Percentiles rank a stretch among this genome's conserved stretches.
Conservation (phyloP, 2,888 invertebrate species). For the Diarsia brunnea region DNA sequence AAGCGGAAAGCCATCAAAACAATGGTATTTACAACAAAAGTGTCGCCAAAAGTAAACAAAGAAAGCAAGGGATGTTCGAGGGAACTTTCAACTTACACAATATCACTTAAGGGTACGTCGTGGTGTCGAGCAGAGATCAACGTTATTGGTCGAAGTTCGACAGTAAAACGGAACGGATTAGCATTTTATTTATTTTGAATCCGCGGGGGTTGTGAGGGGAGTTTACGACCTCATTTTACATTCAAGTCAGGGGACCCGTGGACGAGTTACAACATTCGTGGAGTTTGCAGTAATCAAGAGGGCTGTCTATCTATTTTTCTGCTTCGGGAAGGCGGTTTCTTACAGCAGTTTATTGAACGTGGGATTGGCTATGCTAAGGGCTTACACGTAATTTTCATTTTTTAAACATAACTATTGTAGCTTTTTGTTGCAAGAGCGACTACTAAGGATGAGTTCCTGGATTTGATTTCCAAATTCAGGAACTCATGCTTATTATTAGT, state of each 20-base stretch:
- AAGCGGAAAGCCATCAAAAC: constrained; percentile 47
- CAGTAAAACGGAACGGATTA: constrained; percentile 77
- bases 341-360: constrained; percentile 32
- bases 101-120: constrained; percentile 63
- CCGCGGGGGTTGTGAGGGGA: constrained; percentile 54
- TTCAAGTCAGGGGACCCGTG: constrained; percentile 65
- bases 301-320: constrained; percentile 40
- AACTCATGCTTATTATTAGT: too few relatives aligned
- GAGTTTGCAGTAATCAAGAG: constrained; percentile 66
- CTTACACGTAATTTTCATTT: not conserved
- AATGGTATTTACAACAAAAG: constrained; percentile 56
- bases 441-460: too few relatives aligned
- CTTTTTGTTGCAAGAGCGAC: not conserved
- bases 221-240: constrained; percentile 67
- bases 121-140: constrained; percentile 60
- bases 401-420: not conserved
- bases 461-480: too few relatives aligned
- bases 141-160: constrained; percentile 74
- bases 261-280: constrained; percentile 66
- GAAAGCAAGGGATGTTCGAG: constrained; percentile 23
- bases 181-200: constrained; percentile 78
- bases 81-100: constrained; percentile 62
- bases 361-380: not conserved
- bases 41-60: constrained; percentile 57
- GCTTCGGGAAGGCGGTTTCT: constrained; percentile 12